phyloP scores from a whole-genome alignment of 2,113 vertebrate genomes.

The Perca flavescens region DNA sequence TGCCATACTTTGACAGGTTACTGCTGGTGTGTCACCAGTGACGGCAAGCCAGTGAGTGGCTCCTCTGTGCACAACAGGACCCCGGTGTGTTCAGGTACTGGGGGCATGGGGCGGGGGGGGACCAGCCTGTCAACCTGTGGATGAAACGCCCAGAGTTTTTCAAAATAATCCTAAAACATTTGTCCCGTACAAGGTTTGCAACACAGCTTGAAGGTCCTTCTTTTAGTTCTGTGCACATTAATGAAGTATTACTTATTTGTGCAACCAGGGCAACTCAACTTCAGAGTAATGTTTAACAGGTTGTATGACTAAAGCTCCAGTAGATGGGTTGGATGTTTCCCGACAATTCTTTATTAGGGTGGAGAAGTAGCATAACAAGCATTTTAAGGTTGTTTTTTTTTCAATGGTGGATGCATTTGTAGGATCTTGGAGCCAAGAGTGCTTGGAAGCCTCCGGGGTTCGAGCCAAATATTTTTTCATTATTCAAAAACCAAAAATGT shows the following conservation, averaged over 20 bases:
- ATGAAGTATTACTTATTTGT: background rate
- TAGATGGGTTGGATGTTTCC: background rate
- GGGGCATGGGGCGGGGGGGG: constrained; percentile 21
- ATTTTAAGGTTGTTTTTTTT: background rate
- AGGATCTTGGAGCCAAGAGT: constrained; percentile 2
- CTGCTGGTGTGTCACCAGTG: constrained; percentile 98
- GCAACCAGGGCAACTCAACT: background rate
- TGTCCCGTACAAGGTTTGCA: background rate
- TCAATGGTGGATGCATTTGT: constrained; percentile 9
- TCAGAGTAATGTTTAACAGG: constrained; percentile 10
- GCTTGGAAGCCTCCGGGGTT: background rate
- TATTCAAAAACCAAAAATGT: constrained; percentile 17
- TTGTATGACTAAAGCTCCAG: constrained; percentile 2
- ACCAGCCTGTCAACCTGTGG: constrained; percentile 25
- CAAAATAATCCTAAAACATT: background rate
- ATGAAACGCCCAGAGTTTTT: constrained; percentile 11
- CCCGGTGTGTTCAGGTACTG: constrained; percentile 99
- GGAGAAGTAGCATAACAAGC: constrained; percentile 16
- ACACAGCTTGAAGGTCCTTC: background rate
- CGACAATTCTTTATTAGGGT: background rate
- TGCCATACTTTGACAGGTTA: constrained; percentile 98
- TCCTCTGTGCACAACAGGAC: constrained; percentile 99
- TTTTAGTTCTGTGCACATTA: background rate
- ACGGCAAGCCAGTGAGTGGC: constrained; percentile 97
- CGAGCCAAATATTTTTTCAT: constrained; percentile 6